These are phyloP conservation scores for Lampropteryx suffumata DNA, from an alignment of 2,888 invertebrate genomes.

Conservation along the genomic window DNA sequence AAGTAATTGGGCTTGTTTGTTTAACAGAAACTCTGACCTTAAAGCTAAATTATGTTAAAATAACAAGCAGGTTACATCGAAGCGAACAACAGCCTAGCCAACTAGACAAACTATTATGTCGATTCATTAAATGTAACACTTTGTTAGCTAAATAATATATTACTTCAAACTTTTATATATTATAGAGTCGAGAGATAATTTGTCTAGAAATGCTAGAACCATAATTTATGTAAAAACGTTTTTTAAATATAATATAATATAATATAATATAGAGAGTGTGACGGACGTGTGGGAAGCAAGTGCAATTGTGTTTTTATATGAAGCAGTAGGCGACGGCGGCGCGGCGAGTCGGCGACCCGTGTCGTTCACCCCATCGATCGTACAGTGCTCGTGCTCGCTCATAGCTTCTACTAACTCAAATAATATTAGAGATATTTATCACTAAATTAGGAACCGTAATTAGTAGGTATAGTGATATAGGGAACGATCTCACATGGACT, in stretches of 20 bases:
- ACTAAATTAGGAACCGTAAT: conserved; percentile 32
- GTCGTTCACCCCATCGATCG: too few species aligned
- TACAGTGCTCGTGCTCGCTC: too few species aligned
- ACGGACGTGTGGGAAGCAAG: conserved; percentile 34
- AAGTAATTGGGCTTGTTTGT: conserved; percentile 15
- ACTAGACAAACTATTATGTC: neutral
- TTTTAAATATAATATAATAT: too few species aligned
- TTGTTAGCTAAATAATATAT: too few species aligned
- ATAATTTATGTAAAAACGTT: neutral
- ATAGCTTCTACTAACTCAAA: conserved; percentile 21
- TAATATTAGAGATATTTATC: conserved; percentile 35
- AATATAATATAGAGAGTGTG: conserved; percentile 12
- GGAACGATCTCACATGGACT: conserved; percentile 10
- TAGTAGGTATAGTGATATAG: conserved; percentile 21
- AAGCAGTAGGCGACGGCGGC: too few species aligned
- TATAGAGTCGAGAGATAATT: neutral
- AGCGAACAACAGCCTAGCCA: neutral
- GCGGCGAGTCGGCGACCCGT: conserved; percentile 3
- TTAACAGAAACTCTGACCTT: neutral
- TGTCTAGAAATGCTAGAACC: neutral
- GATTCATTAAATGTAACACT: neutral
- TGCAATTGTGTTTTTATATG: conserved; percentile 34
- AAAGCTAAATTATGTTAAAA: too few species aligned
- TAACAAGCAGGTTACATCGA: too few species aligned
- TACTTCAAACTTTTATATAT: neutral